Conservation (phyloP, 2,888 invertebrate species). For the Idaea straminata region DNA sequence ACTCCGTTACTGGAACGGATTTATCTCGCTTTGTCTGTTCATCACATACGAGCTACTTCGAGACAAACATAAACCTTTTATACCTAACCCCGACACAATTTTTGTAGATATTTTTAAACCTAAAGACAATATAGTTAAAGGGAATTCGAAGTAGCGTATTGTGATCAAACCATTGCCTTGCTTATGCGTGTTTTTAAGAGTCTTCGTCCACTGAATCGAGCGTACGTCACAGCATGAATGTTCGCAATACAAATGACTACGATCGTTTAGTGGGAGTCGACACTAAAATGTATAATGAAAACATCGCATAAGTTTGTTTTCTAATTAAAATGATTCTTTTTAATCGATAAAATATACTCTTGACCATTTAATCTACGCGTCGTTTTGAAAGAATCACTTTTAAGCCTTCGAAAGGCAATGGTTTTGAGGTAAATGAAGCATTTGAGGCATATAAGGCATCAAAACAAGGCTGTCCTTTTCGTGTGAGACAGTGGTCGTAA, state of each 20-base stretch:
- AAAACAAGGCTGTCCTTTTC: constrained; percentile 10
- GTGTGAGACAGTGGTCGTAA: constrained; percentile 18
- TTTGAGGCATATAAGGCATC: not conserved
- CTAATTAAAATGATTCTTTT: constrained; percentile 28
- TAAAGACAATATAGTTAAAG: not conserved
- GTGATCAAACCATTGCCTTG: not conserved
- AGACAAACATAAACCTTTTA: constrained; percentile 1
- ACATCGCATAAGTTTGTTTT: not conserved
- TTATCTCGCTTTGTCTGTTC: not conserved
- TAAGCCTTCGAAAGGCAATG: constrained; percentile 10
- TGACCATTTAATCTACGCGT: constrained; percentile 33
- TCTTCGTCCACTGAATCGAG: constrained; percentile 10
- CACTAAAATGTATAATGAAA: not conserved
- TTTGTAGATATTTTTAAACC: constrained; percentile 11
- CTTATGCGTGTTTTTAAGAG: constrained; percentile 4
- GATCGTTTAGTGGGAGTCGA: not conserved
- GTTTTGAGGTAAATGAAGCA: constrained; percentile 7
- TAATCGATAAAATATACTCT: constrained; percentile 30
- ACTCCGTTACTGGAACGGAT: not conserved
- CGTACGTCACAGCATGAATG: too few relatives aligned
- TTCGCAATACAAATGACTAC: too few relatives aligned
- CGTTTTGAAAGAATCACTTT: constrained; percentile 30
- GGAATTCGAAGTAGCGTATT: not conserved
- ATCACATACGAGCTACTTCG: not conserved
- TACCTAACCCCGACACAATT: constrained; percentile 9